Evolutionary conservation across 2,888 invertebrate species (phyloP), one percentile per base, ranked within the genome.

Genomic region (Magallana nippona): DNA sequence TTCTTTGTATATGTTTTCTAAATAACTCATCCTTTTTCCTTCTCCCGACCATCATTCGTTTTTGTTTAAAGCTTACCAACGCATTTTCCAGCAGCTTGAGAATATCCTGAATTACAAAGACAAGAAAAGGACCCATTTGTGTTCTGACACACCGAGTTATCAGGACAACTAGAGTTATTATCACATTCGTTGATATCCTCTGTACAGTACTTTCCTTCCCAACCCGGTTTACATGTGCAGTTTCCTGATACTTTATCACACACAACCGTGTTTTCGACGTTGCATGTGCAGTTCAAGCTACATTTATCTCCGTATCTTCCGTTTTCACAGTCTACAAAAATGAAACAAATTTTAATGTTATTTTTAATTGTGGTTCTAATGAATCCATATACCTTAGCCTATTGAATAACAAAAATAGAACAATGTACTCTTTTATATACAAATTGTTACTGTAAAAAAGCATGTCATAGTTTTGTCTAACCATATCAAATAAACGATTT

Each of bases 251-350:
- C 79, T 60, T 84, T 85, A 78, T 88, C 82, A 85, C 89, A 90
- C 13, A 84, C 13, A 15, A 11, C 5, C 1, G 71, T 27, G 27
- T 71, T 71, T 27, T 71, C 27, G 27, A 15, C 8, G n/a, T 83
- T 62, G 87, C 94, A 94, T 17, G 88, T 78, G 83, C 93, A 93
- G 1, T 78, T 79, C 10, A 87, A 79, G 5, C 13, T 77, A 80
- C 94, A 94, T 85, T 90, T 88, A 17, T 15, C 15, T 15, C 94
- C 94, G 86, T 83, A 89, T 63, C 84, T 87, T 8, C 92, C 91
- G 0, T 84, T 82, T 11, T 89, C 88, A 83, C 93, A 93, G 19
- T 81, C 86, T 86, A 44, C n/a, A 62, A 81, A 56, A 71, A 79
- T 44, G 44, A 8, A 44, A 44, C 44, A 8, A 44, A 44, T 8